Evolutionary conservation across 1,140 invertebrate species (phyloP).

Genomic region (Euborellia annulipes): DNA sequence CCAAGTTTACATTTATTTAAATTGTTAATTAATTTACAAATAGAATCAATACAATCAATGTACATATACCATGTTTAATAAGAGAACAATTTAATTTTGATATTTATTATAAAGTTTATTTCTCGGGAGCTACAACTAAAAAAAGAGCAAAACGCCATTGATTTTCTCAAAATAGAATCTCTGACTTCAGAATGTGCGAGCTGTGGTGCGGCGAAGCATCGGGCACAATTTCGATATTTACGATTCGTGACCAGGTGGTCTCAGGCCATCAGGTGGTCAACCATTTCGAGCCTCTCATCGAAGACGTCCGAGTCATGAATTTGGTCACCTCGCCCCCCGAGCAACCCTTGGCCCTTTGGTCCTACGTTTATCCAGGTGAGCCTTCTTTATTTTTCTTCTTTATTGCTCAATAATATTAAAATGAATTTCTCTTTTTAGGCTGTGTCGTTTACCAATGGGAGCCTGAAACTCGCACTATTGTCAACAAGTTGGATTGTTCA

Average conservation of each 20-base stretch:
- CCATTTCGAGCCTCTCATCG: conserved; percentile 38
- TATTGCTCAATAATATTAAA: no score
- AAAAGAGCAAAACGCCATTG: no score
- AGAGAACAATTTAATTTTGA: no score
- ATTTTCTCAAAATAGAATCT: no score
- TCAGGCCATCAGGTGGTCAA: conserved; percentile 40
- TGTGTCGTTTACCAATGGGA: conserved; percentile 80
- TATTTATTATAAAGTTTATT: no score
- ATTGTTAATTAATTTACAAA: no score
- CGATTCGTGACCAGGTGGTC: conserved; percentile 38
- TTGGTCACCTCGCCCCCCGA: conserved; percentile 29
- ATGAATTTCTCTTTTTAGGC: conserved; percentile 28
- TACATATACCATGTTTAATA: no score
- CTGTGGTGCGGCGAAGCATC: conserved; percentile 62
- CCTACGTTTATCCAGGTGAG: conserved; percentile 52
- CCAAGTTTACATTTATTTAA: no score
- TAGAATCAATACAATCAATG: no score
- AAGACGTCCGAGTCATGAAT: conserved; percentile 42
- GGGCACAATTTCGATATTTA: conserved; percentile 54
- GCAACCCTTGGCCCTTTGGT: conserved; percentile 45
- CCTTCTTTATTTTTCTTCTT: background rate
- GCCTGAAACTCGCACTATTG: conserved; percentile 38
- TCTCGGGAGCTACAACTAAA: no score
- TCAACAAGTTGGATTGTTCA: conserved; percentile 77
- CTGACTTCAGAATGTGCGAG: conserved; percentile 34